phyloP scores from a whole-genome alignment of 2,113 vertebrate species.

The Podiceps cristatus region DNA sequence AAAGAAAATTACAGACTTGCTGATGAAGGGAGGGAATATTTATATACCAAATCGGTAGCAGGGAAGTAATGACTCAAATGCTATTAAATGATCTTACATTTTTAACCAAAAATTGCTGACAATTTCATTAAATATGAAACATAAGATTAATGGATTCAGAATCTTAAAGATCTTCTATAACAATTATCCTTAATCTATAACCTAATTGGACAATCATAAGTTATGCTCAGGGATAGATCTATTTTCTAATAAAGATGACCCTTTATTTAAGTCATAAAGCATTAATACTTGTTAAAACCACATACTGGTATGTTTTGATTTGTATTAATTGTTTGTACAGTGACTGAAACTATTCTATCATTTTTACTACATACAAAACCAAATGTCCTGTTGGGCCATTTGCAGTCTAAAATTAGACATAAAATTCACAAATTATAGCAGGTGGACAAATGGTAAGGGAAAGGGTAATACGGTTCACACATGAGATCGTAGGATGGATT shows the following conservation, averaged over 20 bases:
- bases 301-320: not conserved
- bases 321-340: not conserved
- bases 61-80: not conserved
- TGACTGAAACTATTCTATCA: not conserved
- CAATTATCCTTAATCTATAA: constrained; percentile 17
- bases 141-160: constrained; percentile 5
- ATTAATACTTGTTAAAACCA: not conserved
- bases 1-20: not conserved
- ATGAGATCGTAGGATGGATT: not conserved
- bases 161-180: not conserved
- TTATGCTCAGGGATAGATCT: not conserved
- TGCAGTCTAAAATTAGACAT: not conserved
- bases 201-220: not conserved
- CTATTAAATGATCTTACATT: not conserved
- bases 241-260: not conserved
- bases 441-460: not conserved
- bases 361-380: not conserved
- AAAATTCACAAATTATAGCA: not conserved
- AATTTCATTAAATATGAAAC: constrained; percentile 49
- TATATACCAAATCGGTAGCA: not conserved
- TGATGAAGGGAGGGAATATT: not conserved
- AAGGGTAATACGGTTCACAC: not conserved
- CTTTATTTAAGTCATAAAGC: not conserved
- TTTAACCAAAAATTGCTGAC: constrained; percentile 31
- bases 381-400: not conserved